A percentile compares a stretch with the other conserved stretches of the same genome.
Conservation (phyloP, 1,140 invertebrate species). For the Sminthurides bifidus region DNA sequence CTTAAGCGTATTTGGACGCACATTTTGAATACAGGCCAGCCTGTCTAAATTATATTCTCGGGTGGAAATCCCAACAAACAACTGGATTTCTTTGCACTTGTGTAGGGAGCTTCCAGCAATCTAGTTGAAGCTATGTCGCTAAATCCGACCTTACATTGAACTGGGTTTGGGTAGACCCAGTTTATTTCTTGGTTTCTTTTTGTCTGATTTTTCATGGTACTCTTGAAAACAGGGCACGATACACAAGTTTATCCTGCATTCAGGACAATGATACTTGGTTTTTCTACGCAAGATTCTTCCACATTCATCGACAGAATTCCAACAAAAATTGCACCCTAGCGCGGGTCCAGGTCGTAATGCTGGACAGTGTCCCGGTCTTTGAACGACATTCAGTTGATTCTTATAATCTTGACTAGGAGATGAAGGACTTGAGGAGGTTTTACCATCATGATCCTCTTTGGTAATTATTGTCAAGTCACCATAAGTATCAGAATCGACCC, state of each 20-base stretch:
- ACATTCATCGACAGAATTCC: conserved; percentile 70
- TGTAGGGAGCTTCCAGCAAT: no score
- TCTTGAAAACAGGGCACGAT: conserved; percentile 75
- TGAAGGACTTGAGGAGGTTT: no score
- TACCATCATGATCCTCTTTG: no score
- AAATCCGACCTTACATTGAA: conserved; percentile 25
- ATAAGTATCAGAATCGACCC: not conserved
- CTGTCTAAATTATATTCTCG: no score
- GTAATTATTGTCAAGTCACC: no score
- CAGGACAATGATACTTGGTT: conserved; percentile 76
- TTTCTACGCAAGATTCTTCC: conserved; percentile 65
- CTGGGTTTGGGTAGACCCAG: conserved; percentile 27
- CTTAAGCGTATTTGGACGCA: no score
- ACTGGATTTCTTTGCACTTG: no score
- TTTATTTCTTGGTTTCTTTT: conserved; percentile 21
- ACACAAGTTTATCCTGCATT: conserved; percentile 72
- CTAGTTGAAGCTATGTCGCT: not conserved
- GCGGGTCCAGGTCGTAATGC: conserved; percentile 64
- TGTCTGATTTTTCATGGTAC: conserved; percentile 48
- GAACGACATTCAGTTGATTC: conserved; percentile 31
- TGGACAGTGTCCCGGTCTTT: conserved; percentile 54
- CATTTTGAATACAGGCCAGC: no score
- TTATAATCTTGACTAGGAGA: no score
- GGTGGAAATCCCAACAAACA: no score
- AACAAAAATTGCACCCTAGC: conserved; percentile 57